Evolutionary conservation across 2,888 invertebrate species (phyloP).

Genomic region (Hirtodrosophila trivittata): DNA sequence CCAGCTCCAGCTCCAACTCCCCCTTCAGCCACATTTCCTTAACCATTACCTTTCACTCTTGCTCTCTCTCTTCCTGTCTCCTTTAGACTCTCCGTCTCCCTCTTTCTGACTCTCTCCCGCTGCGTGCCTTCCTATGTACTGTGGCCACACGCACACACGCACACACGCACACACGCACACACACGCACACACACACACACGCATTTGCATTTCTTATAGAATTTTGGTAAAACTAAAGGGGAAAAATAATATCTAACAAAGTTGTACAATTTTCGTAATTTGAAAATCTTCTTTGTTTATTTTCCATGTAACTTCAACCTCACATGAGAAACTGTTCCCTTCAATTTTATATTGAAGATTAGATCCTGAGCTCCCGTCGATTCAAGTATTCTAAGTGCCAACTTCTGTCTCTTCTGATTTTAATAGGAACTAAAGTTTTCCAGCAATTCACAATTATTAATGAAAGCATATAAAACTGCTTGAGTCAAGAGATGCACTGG

Average conservation of each 20-base stretch:
- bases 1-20: not conserved
- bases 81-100: not conserved
- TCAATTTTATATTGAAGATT: too few species aligned
- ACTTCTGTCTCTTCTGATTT: too few species aligned
- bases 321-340: too few species aligned
- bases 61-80: not conserved
- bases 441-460: too few species aligned
- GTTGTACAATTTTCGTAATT: slow-evolving; percentile 70
- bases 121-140: slow-evolving; percentile 28
- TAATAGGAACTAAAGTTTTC: too few species aligned
- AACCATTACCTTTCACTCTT: not conserved
- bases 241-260: slow-evolving; percentile 50
- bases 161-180: slow-evolving; percentile 9
- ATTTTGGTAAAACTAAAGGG: slow-evolving; percentile 39
- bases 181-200: slow-evolving; percentile 20
- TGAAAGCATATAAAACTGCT: too few species aligned
- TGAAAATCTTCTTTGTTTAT: slow-evolving; percentile 58
- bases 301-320: slow-evolving; percentile 35
- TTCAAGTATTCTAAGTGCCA: too few species aligned
- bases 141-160: slow-evolving; percentile 19
- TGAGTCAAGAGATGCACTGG: too few species aligned
- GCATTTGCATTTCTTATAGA: slow-evolving; percentile 26
- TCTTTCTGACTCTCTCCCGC: slow-evolving; percentile 7
- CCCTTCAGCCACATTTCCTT: not conserved
- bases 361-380: too few species aligned